Base-by-base conservation (phyloP, 2,113 vertebrate genomes). In the Brevimyrus niger region DNA sequence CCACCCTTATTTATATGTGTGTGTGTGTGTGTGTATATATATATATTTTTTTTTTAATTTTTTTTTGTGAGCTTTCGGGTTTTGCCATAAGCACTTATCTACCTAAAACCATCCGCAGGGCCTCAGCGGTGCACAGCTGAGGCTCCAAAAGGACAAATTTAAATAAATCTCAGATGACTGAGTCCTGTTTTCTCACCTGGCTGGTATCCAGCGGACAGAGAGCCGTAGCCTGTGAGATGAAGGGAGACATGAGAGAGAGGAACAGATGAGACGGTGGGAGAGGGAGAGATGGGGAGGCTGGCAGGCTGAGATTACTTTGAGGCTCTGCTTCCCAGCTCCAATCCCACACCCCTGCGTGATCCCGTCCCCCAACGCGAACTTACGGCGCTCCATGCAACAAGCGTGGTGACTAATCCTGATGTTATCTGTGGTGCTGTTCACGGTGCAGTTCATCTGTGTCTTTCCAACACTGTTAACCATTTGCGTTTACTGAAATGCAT, bases 201-300 rank as follows among this genome's bases (percentile, higher is more conserved):
- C 89, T 94, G 94, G 91, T 92, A 94, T 80, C 90, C 94, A 5
- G 89, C 91, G 73, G 93, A 94, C 89, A 95, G 91, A 91, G 89
- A 94, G 3, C 95, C 95, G 1, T 96, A 96, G 58, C 95, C 95
- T 96, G 91, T 89, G 44, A 23, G 76, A 65, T 1, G 31, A 55
- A 61, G 55, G 84, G 15, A 88, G 10, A 86, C 46, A 50, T 13
- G 31, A 17, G 85, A 88, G 31, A 9, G n/a, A 27, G 8, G 17
- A 51, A 42, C 21, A 69, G 21, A 61, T 51, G 38, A 53, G 19
- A 53, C 13, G 35, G 50, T 8, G n/a, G 27, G n/a, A 88, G 87
- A 27, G 47, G 31, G 21, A 53, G 23, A 31, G 48, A 31, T 0
- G 1, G 5, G 47, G 48, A 17, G 47, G 21, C 48, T 50, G n/a